Percentiles rank a stretch among this genome's conserved stretches.
phyloP scores from a whole-genome alignment of 35 echinoderm and acorn worm species.

The Stichopus chloronotus region DNA sequence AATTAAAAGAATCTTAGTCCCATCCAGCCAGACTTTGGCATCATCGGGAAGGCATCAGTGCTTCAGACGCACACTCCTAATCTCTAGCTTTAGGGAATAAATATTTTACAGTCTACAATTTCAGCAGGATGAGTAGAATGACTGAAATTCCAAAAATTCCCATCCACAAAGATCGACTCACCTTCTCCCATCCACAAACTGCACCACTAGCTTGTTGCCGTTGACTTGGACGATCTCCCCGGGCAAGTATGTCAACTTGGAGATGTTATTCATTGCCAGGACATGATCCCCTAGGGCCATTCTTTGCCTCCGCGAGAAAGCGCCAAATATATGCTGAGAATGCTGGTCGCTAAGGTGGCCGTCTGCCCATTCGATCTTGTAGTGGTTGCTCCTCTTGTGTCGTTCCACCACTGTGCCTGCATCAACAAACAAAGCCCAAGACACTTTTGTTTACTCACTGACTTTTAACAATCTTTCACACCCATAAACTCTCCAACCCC shows the following conservation, averaged over 20 bases:
- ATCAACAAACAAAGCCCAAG: constrained; percentile 23
- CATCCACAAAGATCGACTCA: constrained; percentile 38
- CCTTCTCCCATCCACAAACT: constrained; percentile 90
- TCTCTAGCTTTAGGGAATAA: constrained; percentile 4
- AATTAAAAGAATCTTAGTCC: not conserved
- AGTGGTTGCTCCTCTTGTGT: constrained; percentile 68
- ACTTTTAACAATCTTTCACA: not conserved
- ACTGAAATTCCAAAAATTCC: constrained; percentile 39
- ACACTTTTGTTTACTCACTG: not conserved
- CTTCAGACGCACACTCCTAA: not conserved
- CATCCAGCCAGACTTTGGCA: not conserved
- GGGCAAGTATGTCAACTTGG: constrained; percentile 79
- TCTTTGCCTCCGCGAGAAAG: constrained; percentile 77
- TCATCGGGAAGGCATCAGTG: not conserved
- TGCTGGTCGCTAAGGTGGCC: constrained; percentile 61
- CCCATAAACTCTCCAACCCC: not conserved
- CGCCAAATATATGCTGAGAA: constrained; percentile 87
- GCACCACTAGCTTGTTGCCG: constrained; percentile 71
- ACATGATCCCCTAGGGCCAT: constrained; percentile 91
- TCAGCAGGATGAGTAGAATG: not conserved
- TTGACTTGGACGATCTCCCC: constrained; percentile 71
- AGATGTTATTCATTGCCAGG: constrained; percentile 73
- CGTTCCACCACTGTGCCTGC: constrained; percentile 78
- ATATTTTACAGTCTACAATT: constrained; percentile 11
- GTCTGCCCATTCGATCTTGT: constrained; percentile 88